Conservation (phyloP, 2,113 vertebrate species). For the Drymodes brunneopygia region DNA sequence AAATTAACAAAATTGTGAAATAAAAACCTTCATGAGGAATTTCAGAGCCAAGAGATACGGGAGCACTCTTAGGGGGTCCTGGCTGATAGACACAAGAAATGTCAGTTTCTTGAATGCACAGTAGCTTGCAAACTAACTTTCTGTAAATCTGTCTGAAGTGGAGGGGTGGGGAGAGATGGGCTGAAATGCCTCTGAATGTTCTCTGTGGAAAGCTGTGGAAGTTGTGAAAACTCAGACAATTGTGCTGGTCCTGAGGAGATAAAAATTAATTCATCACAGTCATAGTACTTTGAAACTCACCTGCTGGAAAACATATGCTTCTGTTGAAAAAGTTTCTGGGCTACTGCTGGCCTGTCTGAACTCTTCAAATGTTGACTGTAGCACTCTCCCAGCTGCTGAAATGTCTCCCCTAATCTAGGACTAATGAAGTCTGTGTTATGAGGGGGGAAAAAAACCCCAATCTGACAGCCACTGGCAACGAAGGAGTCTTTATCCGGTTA, state of each 20-base stretch:
- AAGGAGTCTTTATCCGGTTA: neutral
- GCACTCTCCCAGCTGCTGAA: neutral
- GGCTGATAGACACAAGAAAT: neutral
- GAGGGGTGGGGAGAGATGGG: neutral
- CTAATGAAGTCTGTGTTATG: neutral
- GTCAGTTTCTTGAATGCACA: neutral
- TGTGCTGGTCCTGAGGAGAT: neutral
- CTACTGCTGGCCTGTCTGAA: neutral
- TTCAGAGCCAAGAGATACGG: neutral
- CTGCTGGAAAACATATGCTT: neutral
- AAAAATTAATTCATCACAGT: neutral
- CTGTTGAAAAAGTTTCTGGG: neutral
- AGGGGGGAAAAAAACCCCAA: accelerated
- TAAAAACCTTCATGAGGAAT: neutral
- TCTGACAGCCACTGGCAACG: neutral
- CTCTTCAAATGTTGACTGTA: neutral
- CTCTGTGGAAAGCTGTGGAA: neutral
- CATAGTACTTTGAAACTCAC: neutral
- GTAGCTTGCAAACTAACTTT: neutral
- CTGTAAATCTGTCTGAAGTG: neutral
- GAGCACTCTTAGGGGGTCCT: neutral
- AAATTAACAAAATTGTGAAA: neutral
- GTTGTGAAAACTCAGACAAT: neutral
- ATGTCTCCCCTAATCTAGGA: neutral
- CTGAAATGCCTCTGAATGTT: neutral